These are phyloP conservation scores for Larimichthys crocea DNA, from an alignment of 2,113 vertebrate species.

Conservation along the genomic window DNA sequence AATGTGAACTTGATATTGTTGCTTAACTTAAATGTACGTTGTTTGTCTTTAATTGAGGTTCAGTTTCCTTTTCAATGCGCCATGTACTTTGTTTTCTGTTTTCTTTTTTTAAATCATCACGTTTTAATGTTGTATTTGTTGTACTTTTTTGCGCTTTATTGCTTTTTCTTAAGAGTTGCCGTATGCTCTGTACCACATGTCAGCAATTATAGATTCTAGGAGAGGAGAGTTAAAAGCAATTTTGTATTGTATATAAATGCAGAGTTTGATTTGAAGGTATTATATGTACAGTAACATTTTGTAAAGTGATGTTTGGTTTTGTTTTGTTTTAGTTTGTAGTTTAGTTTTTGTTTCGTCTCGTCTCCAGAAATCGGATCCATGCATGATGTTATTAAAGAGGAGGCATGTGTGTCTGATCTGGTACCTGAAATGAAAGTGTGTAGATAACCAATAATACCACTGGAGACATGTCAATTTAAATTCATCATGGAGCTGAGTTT, in stretches of 20 bases:
- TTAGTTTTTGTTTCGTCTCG: constrained; percentile 58
- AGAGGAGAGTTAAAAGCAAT: constrained; percentile 51
- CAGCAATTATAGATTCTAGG: constrained; percentile 53
- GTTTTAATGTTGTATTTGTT: constrained; percentile 68
- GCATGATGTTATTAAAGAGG: constrained; percentile 71
- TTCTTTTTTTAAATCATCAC: constrained; percentile 43
- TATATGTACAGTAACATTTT: constrained; percentile 78
- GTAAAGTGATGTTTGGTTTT: constrained; percentile 75
- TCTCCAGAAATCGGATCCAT: constrained; percentile 74
- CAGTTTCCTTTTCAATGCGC: constrained; percentile 52
- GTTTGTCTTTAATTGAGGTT: constrained; percentile 61
- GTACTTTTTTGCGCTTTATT: constrained; percentile 50
- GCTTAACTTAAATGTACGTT: constrained; percentile 68
- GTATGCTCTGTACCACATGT: constrained; percentile 50
- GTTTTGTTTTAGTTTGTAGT: constrained; percentile 62
- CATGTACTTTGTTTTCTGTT: constrained; percentile 43
- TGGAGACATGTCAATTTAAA: constrained; percentile 59
- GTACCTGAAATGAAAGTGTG: constrained; percentile 63
- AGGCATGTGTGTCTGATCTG: constrained; percentile 64
- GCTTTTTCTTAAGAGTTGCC: constrained; percentile 38
- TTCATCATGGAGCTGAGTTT: constrained; percentile 30
- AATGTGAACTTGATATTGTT: constrained; percentile 70
- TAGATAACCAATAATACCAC: constrained; percentile 61
- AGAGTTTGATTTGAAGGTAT: constrained; percentile 66
- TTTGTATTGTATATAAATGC: constrained; percentile 78